Conservation (phyloP, 2,797 vertebrate species). For the Remorina albescens region DNA sequence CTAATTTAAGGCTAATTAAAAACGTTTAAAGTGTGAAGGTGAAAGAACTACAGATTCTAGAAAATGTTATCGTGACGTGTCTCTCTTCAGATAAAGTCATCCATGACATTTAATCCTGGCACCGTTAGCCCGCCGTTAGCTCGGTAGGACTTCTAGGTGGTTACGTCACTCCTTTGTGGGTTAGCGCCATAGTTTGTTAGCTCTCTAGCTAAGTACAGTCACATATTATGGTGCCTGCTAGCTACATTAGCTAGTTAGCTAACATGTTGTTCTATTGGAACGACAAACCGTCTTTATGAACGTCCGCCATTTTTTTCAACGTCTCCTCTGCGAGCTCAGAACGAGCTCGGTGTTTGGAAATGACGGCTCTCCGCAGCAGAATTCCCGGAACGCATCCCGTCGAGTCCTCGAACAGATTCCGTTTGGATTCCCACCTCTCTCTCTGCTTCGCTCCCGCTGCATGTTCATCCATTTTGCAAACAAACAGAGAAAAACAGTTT, state of each 20-base stretch:
- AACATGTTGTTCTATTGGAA: not conserved
- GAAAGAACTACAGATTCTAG: too few relatives aligned
- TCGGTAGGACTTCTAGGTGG: too few relatives aligned
- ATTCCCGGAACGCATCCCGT: constrained; percentile 10
- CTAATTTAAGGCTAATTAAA: not conserved
- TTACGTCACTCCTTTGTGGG: not conserved
- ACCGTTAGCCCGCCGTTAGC: too few relatives aligned
- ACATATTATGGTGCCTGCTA: not conserved
- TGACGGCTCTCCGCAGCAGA: not conserved
- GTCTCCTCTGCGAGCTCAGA: not conserved
- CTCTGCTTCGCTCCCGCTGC: constrained; percentile 46
- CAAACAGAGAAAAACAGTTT: constrained; percentile 53
- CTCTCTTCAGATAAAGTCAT: not conserved
- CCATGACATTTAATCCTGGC: too few relatives aligned
- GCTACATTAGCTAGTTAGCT: not conserved
- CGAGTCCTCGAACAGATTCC: not conserved
- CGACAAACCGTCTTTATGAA: constrained; percentile 48
- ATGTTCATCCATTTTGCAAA: constrained; percentile 49
- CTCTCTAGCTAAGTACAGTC: not conserved
- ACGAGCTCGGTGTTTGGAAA: not conserved
- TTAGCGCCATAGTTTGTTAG: not conserved
- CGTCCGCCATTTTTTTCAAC: constrained; percentile 37
- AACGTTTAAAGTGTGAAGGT: not conserved
- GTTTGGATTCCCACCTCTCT: constrained; percentile 30
- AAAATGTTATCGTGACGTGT: too few relatives aligned